phyloP scores from a whole-genome alignment of 2,113 vertebrate genomes.

The Phoxinus phoxinus region DNA sequence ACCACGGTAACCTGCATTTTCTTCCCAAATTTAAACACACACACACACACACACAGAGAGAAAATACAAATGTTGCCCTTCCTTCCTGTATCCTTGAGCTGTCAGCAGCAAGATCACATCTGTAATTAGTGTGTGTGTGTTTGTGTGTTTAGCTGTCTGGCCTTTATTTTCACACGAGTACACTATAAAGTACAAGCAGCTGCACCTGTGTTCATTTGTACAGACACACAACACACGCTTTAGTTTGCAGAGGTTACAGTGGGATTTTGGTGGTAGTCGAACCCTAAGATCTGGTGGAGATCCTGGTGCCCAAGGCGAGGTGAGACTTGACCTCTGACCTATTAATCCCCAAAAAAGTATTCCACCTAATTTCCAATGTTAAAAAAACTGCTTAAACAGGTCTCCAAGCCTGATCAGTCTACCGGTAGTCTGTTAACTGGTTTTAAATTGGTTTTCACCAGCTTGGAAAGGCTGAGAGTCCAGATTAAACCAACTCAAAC shows the following conservation, averaged over 20 bases:
- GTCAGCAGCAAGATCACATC: not conserved
- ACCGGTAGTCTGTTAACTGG: not conserved
- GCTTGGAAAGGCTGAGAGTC: not conserved
- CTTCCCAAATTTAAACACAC: slow-evolving; percentile 19
- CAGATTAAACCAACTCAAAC: not conserved
- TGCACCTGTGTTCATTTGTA: slow-evolving; percentile 3
- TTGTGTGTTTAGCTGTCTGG: not conserved
- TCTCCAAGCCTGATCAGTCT: not conserved
- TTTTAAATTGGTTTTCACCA: not conserved
- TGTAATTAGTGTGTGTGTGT: not conserved
- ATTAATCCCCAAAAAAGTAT: not conserved
- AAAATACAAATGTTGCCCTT: slow-evolving; percentile 38
- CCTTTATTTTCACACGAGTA: not conserved
- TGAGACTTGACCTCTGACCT: not conserved
- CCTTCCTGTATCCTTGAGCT: slow-evolving; percentile 40
- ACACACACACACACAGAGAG: slow-evolving; percentile 15
- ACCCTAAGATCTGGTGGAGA: not conserved
- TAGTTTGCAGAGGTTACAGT: not conserved
- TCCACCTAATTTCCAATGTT: not conserved
- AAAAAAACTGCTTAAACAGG: not conserved
- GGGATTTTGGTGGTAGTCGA: not conserved
- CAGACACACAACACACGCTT: not conserved
- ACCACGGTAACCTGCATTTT: slow-evolving; percentile 40
- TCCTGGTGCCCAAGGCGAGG: not conserved
- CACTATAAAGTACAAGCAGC: not conserved